phyloP scores from a whole-genome alignment of 2,113 vertebrate species.

The Lepidothrix coronata region DNA sequence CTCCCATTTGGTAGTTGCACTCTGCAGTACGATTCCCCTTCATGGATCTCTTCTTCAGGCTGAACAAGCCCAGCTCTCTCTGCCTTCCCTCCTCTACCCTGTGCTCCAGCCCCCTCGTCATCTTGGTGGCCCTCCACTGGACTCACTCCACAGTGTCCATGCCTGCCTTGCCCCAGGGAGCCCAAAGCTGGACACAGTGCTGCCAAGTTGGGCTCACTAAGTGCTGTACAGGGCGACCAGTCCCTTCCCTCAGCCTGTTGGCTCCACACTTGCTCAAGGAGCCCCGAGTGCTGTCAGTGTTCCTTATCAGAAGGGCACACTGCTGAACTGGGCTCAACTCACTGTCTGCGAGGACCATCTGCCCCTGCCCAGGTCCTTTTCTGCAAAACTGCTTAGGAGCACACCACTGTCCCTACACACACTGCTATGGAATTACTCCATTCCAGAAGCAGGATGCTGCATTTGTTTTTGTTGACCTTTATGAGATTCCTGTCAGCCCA shows the following conservation, averaged over 20 bases:
- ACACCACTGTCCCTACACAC: background rate
- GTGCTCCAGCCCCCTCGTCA: background rate
- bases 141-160: accelerated
- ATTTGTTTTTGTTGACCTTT: background rate
- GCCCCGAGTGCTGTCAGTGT: background rate
- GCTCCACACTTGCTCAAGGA: background rate
- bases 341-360: accelerated
- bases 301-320: background rate
- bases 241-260: background rate
- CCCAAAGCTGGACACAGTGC: background rate
- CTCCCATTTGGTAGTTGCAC: background rate
- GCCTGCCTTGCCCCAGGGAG: background rate
- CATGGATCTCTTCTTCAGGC: accelerated
- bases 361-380: background rate
- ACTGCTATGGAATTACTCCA: background rate
- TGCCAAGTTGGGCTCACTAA: background rate
- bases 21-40: background rate
- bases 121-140: background rate
- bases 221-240: background rate
- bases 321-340: background rate
- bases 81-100: background rate
- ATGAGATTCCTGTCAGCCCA: accelerated
- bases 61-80: background rate
- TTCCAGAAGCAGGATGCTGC: background rate
- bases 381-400: background rate